phyloP scores from a whole-genome alignment of 92 coral and sea anemone genomes.

The Siderastrea siderea region DNA sequence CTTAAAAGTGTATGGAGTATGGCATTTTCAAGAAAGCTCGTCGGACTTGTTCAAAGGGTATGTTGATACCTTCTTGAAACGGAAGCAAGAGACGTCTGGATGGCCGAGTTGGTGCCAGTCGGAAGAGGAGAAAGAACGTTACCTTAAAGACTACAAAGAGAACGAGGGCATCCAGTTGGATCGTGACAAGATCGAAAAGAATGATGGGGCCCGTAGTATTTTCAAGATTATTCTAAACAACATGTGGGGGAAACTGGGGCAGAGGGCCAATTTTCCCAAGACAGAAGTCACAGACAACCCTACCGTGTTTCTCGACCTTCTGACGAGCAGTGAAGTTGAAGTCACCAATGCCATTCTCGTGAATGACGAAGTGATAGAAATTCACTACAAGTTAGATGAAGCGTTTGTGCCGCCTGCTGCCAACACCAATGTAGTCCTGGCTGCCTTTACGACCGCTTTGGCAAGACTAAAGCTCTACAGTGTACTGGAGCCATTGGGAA shows the following conservation, averaged over 20 bases:
- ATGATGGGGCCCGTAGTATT: slow-evolving; percentile 3
- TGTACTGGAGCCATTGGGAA: slow-evolving; percentile 24
- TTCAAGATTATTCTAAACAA: slow-evolving; percentile 8
- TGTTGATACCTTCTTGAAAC: neutral
- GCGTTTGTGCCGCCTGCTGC: slow-evolving; percentile 12
- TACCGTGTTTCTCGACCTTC: neutral
- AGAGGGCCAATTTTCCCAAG: slow-evolving; percentile 34
- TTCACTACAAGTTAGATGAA: slow-evolving; percentile 19
- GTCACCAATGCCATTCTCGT: slow-evolving; percentile 27
- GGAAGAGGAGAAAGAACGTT: neutral
- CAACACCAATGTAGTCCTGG: slow-evolving; percentile 54
- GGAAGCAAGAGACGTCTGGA: slow-evolving; percentile 20
- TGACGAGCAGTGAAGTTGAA: slow-evolving; percentile 8
- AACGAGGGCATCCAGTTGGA: neutral
- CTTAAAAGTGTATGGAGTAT: slow-evolving; percentile 51
- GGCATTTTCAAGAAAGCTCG: slow-evolving; percentile 66
- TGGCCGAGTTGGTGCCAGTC: slow-evolving; percentile 3
- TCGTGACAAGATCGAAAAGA: neutral
- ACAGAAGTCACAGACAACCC: slow-evolving; percentile 41
- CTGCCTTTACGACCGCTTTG: slow-evolving; percentile 52
- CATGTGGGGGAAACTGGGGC: slow-evolving; percentile 63
- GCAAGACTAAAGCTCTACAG: slow-evolving; percentile 54
- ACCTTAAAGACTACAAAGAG: neutral
- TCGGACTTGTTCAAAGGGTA: neutral
- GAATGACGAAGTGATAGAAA: slow-evolving; percentile 47